Evolutionary conservation across 1,140 invertebrate genomes (phyloP).

Genomic region (Heliconius hermathena): DNA sequence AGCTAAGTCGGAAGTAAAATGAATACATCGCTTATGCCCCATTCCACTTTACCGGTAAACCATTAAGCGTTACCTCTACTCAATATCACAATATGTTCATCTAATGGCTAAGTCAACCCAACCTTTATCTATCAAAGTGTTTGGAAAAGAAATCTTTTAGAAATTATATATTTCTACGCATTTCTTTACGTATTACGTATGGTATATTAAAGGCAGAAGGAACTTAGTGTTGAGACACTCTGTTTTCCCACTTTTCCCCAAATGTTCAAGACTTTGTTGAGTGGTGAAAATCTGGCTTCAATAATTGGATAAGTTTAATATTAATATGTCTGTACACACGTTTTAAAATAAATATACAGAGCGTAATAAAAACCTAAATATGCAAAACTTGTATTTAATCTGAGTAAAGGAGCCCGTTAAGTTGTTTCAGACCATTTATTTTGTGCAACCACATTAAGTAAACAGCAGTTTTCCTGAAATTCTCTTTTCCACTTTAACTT

Average conservation of each 20-base stretch:
- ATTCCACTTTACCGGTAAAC: conserved; percentile 20
- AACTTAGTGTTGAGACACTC: too few relatives aligned
- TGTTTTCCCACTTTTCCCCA: too few relatives aligned
- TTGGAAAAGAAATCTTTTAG: conserved; percentile 16
- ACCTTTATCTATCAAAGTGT: conserved; percentile 32
- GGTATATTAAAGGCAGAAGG: not conserved
- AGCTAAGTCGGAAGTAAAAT: not conserved
- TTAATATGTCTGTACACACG: too few relatives aligned
- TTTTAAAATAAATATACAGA: not conserved
- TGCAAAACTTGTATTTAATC: not conserved
- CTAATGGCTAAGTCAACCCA: conserved; percentile 30
- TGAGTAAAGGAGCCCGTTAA: conserved; percentile 42
- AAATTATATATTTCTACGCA: conserved; percentile 20
- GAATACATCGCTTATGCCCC: conserved; percentile 13
- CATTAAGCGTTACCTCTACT: conserved; percentile 33
- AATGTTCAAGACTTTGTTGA: too few relatives aligned
- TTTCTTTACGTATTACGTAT: not conserved
- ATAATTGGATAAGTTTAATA: too few relatives aligned
- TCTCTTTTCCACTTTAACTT: conserved; percentile 1
- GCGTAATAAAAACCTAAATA: not conserved
- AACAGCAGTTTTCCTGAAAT: conserved; percentile 8
- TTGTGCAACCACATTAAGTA: conserved; percentile 25
- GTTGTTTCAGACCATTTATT: conserved; percentile 58
- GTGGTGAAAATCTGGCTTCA: too few relatives aligned
- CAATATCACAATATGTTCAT: conserved; percentile 36